These are phyloP conservation scores for Perodicticus potto DNA, from an alignment of 2,797 vertebrate genomes.

Conservation along the genomic window DNA sequence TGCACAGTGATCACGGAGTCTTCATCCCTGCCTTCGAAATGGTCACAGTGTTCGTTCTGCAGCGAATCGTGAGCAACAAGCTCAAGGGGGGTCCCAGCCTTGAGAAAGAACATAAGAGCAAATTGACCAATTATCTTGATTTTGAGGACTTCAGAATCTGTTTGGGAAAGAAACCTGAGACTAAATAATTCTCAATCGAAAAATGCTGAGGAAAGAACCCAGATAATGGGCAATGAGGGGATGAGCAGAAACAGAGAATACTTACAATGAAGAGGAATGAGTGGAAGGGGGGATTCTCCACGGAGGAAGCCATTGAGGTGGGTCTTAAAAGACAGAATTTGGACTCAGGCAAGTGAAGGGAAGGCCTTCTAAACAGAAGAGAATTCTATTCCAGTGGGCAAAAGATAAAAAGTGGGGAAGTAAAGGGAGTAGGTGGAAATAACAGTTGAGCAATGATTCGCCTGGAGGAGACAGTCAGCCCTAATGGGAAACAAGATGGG, in stretches of 20 bases:
- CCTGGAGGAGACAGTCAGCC: not conserved
- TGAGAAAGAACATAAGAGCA: slow-evolving; percentile 10
- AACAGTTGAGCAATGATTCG: not conserved
- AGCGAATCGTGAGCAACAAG: not conserved
- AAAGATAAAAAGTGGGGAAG: not conserved
- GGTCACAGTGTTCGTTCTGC: not conserved
- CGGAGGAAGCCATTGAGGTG: not conserved
- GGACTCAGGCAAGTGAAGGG: not conserved
- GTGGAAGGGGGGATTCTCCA: not conserved
- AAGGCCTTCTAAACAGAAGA: not conserved
- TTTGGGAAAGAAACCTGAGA: not conserved
- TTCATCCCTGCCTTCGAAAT: not conserved
- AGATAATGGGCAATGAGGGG: not conserved
- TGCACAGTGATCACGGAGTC: not conserved
- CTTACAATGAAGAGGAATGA: not conserved
- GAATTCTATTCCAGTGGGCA: not conserved
- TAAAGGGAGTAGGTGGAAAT: not conserved
- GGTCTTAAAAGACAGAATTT: not conserved
- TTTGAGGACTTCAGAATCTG: not conserved
- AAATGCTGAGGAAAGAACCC: not conserved
- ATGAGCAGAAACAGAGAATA: not conserved
- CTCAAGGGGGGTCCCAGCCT: not conserved
- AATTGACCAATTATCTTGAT: not conserved
- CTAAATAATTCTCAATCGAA: not conserved
- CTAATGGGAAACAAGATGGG: not conserved